Evolutionary conservation across 2,113 vertebrate species (phyloP), one percentile per base, ranked within the genome.

Genomic region (Carlito syrichta): DNA sequence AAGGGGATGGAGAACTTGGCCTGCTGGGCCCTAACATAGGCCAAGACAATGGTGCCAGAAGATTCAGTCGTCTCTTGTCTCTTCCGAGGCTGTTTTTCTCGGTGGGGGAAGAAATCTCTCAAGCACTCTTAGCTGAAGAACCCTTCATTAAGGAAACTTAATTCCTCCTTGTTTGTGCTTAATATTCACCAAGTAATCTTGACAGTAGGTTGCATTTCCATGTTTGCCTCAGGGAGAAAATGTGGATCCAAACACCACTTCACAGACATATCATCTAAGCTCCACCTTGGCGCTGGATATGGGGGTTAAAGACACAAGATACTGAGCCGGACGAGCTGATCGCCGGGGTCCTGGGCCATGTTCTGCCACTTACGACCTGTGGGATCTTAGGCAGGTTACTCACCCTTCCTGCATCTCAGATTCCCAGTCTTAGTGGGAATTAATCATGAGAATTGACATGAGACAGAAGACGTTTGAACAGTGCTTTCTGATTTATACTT

Each of bases 91-190:
- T 40, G 86, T 78, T 91, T 73, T 93, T 50, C 91, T 87, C 62
- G 4, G 62, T 50, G 52, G 68, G 89, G 56, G 52, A 54, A 79
- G 76, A 92, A n/a, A 32, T 88, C 43, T 96, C 85, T 97, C 96
- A 97, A 97, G 96, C n/a, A 84, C 95, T 93, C 97, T 97, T 73
- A 97, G 83, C 96, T 97, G 94, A 98, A 97, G 97, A 97, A 97
- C 96, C 2, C 97, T 97, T 97, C 96, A 97, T 97, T 97, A 97
- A 94, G 97, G 91, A 96, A 95, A 90, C 43, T 89, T 94, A 95
- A 95, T 93, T 97, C 92, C 78, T 89, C 93, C 97, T 95, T 94
- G 89, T 95, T 95, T 97, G 92, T 90, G 89, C 89, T 98, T 98
- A 97, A 97, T 95, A 97, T 97, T 97, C 97, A 96, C 92, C 32